A percentile compares a stretch with the other conserved stretches of the same genome.
phyloP scores from a whole-genome alignment of 2,113 vertebrate genomes.

The Poeciliopsis prolifica region DNA sequence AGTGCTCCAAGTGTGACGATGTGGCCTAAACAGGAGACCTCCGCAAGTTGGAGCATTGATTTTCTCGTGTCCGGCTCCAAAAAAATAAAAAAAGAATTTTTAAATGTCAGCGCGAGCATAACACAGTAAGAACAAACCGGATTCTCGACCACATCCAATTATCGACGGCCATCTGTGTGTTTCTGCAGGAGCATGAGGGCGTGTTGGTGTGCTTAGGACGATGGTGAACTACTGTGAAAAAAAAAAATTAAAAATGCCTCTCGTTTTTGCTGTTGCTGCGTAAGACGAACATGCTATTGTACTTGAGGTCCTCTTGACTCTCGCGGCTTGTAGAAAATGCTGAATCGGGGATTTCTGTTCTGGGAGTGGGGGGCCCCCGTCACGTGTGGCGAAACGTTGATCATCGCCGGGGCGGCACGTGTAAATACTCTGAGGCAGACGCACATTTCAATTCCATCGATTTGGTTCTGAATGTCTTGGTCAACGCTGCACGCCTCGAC shows the following conservation, averaged over 20 bases:
- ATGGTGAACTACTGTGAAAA: constrained; percentile 72
- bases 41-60: constrained; percentile 2
- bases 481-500: constrained; percentile 29
- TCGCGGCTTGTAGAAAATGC: constrained; percentile 49
- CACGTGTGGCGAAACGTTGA: constrained; percentile 28
- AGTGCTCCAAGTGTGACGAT: neutral
- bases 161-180: constrained; percentile 52
- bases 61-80: neutral
- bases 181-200: constrained; percentile 52
- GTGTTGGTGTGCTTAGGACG: constrained; percentile 55
- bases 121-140: constrained; percentile 39
- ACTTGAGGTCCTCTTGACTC: constrained; percentile 41
- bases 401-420: constrained; percentile 39
- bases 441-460: constrained; percentile 31
- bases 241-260: constrained; percentile 10
- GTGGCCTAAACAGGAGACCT: constrained; percentile 18
- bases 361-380: constrained; percentile 10
- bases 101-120: constrained; percentile 9
- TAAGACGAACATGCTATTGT: constrained; percentile 46
- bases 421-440: constrained; percentile 64
- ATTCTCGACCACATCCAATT: constrained; percentile 43
- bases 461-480: constrained; percentile 66
- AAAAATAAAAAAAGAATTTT: neutral
- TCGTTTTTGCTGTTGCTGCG: constrained; percentile 41
- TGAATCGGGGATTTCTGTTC: constrained; percentile 37